Conservation (phyloP, 2,797 vertebrate species). For the Monodelphis domestica region DNA sequence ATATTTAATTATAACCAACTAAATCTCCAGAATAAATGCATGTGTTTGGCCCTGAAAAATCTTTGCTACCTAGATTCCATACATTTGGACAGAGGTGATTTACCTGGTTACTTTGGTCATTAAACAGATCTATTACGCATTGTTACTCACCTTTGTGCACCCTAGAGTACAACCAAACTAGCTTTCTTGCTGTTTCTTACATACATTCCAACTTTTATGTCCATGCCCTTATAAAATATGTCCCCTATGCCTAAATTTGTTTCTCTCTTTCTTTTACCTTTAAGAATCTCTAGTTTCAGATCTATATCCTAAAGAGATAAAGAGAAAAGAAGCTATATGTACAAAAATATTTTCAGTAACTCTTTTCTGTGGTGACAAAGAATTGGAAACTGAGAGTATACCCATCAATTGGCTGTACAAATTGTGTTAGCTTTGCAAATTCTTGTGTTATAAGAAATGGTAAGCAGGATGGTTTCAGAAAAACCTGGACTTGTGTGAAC, state of each 20-base stretch:
- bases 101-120: no score
- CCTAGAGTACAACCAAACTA: background rate
- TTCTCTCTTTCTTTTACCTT: background rate
- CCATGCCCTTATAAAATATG: background rate
- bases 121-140: no score
- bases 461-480: background rate
- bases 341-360: background rate
- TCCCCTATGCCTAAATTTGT: background rate
- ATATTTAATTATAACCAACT: constrained; percentile 29
- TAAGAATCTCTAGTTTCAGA: background rate
- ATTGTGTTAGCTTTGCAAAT: background rate
- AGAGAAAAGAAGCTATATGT: background rate
- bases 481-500: background rate
- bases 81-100: no score
- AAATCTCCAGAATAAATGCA: constrained; percentile 23
- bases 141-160: no score
- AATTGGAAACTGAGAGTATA: background rate
- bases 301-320: background rate
- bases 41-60: background rate
- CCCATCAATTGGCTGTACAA: background rate
- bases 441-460: background rate
- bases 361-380: background rate
- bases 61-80: background rate
- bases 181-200: background rate
- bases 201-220: background rate